Base-by-base conservation (phyloP, 1,140 invertebrate species). In the Drosophila willistoni region DNA sequence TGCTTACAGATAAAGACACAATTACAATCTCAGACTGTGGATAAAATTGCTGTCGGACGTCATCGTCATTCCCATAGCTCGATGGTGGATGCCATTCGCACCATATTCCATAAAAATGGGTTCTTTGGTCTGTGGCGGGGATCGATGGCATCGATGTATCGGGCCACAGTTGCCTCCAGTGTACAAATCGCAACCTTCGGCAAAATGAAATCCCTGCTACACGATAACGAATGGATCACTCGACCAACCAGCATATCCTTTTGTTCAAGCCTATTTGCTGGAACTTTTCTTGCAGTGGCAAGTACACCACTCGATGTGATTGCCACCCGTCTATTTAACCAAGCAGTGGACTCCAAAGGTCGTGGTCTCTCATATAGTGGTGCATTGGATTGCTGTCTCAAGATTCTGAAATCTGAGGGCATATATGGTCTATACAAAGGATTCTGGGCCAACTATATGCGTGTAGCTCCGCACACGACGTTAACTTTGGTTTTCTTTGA, bases 11-110 rank as follows among this genome's bases (percentile, higher is more conserved):
- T 47, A 47, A 47, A 47, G 14, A 47, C 44, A 9, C 44, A 47
- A 47, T 47, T 47, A 19, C 44, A 47, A 47, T 47, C 44, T 19
- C 44, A 47, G 44, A 17, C 44, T 47, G 44, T 17, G 14, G 44
- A 17, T 14, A 47, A 47, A 19, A 47, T 47, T 17, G 44, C 44
- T 47, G 44, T 47, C 7, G 44, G 44, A 9, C 44, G 7, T 47
- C 44, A 47, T 9, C 44, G 44, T 14, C 44, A 47, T 19, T 7
- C 7, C 44, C 44, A 47, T 47, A 19, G 14, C 17, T 47, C 44
- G 7, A 47, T 47, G 44, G 7, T 9, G 7, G 44, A 47, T 47
- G 44, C 44, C 14, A 19, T 47, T 17, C 44, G 14, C 4, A 47
- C 44, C 14, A 47, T 47, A 47, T 17, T 10, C 6, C 14, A 47